Base-by-base conservation (phyloP, 2,888 invertebrate species). In the Ectemnius continuus region DNA sequence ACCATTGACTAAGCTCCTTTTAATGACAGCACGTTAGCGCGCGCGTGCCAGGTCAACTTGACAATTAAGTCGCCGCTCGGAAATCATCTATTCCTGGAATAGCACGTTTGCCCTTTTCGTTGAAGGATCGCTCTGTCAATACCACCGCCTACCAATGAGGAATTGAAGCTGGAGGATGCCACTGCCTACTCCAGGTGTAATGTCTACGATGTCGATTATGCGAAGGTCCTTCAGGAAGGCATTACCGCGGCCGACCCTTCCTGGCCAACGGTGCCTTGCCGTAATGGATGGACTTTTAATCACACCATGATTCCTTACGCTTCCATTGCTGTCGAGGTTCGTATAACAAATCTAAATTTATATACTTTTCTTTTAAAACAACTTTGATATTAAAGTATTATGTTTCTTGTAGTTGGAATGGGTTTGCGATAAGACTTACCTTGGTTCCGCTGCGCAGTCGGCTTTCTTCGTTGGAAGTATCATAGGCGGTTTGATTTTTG, bases 401-500 rank as follows among this genome's bases (percentile, higher is more conserved):
- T 20, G 46, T 77, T 67, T 76, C 86, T 87, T 91, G 28, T 91
- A 96, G 96, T 91, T 96, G 89, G 94, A 96, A 87, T 97, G 97
- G 97, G 97, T 97, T 62, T 97, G 97, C 87, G 96, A 96, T 11
- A 93, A 95, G 73, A 94, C 95, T 71, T 95, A 95, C 75, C 91
- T 96, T 56, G 94, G 96, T 0, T 95, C 96, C 0, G 94, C 96
- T 8, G 95, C 97, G 0, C 96, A 97, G 87, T 95, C 97, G 0
- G 94, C 97, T 76, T 97, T 97, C 92, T 97, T 97, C 92, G 93
- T 96, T 78, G 97, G 97, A 5, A 97, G 97, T 67, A 97, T 97
- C 71, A 93, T 96, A 0, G 97, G 97, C 2, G 97, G 97, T 0
- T 91, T 97, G 26, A 91, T 97, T 0, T 97, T 97, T 85, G 97